phyloP scores from a whole-genome alignment of 2,888 invertebrate species.

The Quadroppia sp. region DNA sequence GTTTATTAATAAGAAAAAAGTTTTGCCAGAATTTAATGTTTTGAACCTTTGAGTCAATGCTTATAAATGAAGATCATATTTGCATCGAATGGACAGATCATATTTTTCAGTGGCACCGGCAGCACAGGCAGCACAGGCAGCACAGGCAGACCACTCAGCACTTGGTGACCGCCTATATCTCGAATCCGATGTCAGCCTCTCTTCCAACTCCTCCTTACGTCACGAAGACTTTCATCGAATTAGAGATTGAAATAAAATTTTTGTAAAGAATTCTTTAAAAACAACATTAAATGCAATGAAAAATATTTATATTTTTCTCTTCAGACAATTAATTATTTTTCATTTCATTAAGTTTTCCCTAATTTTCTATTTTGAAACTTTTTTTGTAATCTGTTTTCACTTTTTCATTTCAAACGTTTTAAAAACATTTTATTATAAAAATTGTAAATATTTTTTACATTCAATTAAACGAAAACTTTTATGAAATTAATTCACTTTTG shows the following conservation, averaged over 20 bases:
- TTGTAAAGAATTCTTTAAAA: neutral
- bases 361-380: too few species aligned
- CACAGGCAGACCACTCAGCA: neutral
- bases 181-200: neutral
- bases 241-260: neutral
- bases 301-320: too few species aligned
- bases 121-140: too few species aligned
- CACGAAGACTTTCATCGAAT: neutral
- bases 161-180: neutral
- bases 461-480: too few species aligned
- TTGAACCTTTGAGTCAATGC: neutral
- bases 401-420: too few species aligned
- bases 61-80: conserved; percentile 19
- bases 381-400: too few species aligned
- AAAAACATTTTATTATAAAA: too few species aligned
- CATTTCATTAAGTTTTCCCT: too few species aligned
- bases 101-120: neutral
- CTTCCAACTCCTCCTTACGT: neutral
- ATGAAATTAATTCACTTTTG: too few species aligned
- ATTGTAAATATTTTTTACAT: too few species aligned
- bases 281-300: neutral
- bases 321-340: too few species aligned
- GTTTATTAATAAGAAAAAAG: too few species aligned
- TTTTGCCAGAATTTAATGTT: neutral
- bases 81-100: conserved; percentile 15